Base-by-base conservation (phyloP, 1,140 invertebrate genomes). In the Myzus persicae region DNA sequence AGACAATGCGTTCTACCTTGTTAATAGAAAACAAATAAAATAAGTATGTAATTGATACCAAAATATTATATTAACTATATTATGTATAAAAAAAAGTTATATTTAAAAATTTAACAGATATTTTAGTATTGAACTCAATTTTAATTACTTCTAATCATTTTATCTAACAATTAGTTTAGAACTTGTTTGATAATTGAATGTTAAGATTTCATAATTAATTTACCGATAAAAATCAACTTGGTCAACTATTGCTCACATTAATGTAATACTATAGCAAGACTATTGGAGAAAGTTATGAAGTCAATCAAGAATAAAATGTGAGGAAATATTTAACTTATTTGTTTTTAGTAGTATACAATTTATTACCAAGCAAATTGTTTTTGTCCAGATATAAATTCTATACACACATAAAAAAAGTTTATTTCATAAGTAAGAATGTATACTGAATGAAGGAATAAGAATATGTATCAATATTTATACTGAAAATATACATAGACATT, bases 371-470 rank as follows among this genome's bases (percentile, higher is more conserved):
- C 4, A 76, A 76, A 76, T 76, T n/a, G 11, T 14, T 76, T 76
- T 76, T 76, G 59, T 76, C 36, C n/a, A 76, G n/a, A 76, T 76
- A n/a, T 76, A 76, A 59, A 76, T 76, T 76, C 31, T 76, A 36
- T 76, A 76, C 59, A 67, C 5, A 76, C 14, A n/a, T 5, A 76
- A 76, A 67, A 76, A 76, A 76, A 76, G 22, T 54, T 54, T 89
- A 54, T 51, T 54, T 89, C 26, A 51, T 36, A 51, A n/a, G 36
- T 89, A 89, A 54, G 40, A 89, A 89, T 89, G 36, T 89, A 89
- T 54, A 38, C 88, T 89, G 54, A 89, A 51, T 51, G n/a, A 51
- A 87, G 44, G 44, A 87, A n/a, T 85, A 76, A 18, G 31, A 87
- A 88, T 51, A 89, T 89, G n/a, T 89, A 51, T 51, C 36, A 24